Percentiles rank a stretch among this genome's conserved stretches.
phyloP scores from a whole-genome alignment of 2,888 invertebrate species.

The Ditula angustiorana region DNA sequence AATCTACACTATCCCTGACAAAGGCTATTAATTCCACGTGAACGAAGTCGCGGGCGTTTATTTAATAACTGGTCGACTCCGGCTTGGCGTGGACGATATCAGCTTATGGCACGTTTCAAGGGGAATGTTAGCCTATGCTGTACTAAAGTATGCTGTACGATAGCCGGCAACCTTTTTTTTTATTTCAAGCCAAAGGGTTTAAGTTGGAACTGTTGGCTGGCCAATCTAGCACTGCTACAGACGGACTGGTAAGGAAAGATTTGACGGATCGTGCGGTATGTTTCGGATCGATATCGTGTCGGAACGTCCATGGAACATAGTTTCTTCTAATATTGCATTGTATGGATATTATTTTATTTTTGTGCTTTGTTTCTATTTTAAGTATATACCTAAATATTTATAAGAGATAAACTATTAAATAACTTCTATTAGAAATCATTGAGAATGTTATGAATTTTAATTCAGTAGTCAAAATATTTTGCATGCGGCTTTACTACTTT shows the following conservation, averaged over 20 bases:
- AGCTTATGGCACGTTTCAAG: not conserved
- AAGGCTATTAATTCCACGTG: too few relatives aligned
- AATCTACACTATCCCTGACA: too few relatives aligned
- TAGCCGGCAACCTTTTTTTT: not conserved
- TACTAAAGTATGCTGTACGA: not conserved
- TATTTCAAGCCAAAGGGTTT: not conserved
- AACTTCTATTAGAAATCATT: too few relatives aligned
- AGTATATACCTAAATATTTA: too few relatives aligned
- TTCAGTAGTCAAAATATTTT: too few relatives aligned
- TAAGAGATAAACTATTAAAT: too few relatives aligned
- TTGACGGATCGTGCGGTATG: not conserved
- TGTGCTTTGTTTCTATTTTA: too few relatives aligned
- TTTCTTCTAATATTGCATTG: not conserved
- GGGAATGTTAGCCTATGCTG: not conserved
- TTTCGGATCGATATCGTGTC: not conserved
- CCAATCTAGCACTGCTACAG: not conserved
- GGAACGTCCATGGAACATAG: not conserved
- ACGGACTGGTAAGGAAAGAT: not conserved
- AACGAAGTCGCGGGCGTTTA: too few relatives aligned
- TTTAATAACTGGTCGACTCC: not conserved
- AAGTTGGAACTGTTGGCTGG: not conserved
- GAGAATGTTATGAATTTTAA: too few relatives aligned
- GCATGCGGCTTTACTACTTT: too few relatives aligned
- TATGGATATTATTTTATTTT: not conserved
- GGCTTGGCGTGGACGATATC: not conserved